Conservation (phyloP, 2,797 vertebrate species). For the Syngnathus rostellatus region DNA sequence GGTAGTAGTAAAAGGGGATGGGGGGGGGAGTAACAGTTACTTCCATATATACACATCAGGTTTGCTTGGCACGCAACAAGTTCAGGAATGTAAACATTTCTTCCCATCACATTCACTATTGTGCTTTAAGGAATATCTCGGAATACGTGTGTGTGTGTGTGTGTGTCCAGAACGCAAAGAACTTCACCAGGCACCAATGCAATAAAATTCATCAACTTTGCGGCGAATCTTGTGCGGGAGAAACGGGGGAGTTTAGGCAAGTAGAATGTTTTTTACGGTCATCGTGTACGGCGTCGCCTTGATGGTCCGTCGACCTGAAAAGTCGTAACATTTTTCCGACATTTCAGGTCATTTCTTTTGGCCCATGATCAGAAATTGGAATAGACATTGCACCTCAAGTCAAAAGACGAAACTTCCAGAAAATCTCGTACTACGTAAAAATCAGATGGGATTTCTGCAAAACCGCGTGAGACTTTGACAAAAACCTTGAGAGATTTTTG, state of each 20-base stretch:
- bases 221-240: not conserved
- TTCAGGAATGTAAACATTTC: constrained; percentile 68
- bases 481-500: not conserved
- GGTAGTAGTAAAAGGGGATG: constrained; percentile 64
- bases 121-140: constrained; percentile 77
- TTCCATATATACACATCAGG: constrained; percentile 60
- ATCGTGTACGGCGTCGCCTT: not conserved
- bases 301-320: not conserved
- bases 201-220: not conserved
- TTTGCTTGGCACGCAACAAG: constrained; percentile 65
- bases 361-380: not conserved
- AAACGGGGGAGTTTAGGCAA: not conserved
- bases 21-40: constrained; percentile 60
- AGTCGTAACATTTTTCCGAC: not conserved
- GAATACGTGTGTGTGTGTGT: constrained; percentile 6
- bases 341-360: not conserved
- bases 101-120: constrained; percentile 80
- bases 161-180: not conserved
- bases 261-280: not conserved
- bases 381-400: not conserved
- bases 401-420: not conserved
- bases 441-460: not conserved
- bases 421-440: not conserved
- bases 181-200: not conserved
- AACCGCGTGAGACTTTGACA: not conserved